Evolutionary conservation across 1,140 invertebrate species (phyloP), one percentile per base, ranked within the genome.

Genomic region (Maconellicoccus hirsutus): DNA sequence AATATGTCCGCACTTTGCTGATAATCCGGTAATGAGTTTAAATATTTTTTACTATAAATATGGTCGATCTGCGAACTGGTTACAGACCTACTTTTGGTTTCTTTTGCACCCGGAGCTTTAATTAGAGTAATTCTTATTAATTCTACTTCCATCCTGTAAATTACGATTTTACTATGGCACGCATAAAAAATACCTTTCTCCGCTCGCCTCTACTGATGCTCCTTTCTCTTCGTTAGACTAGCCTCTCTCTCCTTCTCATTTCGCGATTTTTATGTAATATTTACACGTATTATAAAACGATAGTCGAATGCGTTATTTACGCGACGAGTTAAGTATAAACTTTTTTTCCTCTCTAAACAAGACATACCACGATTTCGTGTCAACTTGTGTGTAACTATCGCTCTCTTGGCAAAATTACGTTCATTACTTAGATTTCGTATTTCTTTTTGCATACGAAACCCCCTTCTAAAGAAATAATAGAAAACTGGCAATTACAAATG

Each of bases 21-120:
- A 52, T 52, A 52, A 52, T 52, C 42, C 42, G 42, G 42, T 52
- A 52, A 52, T 52, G 42, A 52, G 12, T 52, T 19, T 16, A 16
- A 52, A 52, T 52, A 52, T 52, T 52, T 52, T n/a, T 52, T 52
- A 52, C n/a, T 52, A 52, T 52, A 52, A 8, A 52, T 52, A n/a
- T n/a, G n/a, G n/a, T n/a, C n/a, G 42, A 16, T 16, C 42, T 52
- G 42, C 42, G 42, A 52, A 52, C 42, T 52, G 42, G 42, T 52
- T 52, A 52, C 42, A 52, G 42, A 52, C 42, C 42, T 52, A 52
- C 42, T 52, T 52, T 52, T 52, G 6, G n/a, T 52, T 52, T 52
- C 10, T 19, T 6, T 52, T 52, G 12, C 42, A 52, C n/a, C 42
- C n/a, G 42, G 16, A 19, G 42, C 42, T 52, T 52, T 16, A 52